Evolutionary conservation across 2,113 vertebrate species (phyloP), one percentile per base, ranked within the genome.

Genomic region (Gorilla gorilla): DNA sequence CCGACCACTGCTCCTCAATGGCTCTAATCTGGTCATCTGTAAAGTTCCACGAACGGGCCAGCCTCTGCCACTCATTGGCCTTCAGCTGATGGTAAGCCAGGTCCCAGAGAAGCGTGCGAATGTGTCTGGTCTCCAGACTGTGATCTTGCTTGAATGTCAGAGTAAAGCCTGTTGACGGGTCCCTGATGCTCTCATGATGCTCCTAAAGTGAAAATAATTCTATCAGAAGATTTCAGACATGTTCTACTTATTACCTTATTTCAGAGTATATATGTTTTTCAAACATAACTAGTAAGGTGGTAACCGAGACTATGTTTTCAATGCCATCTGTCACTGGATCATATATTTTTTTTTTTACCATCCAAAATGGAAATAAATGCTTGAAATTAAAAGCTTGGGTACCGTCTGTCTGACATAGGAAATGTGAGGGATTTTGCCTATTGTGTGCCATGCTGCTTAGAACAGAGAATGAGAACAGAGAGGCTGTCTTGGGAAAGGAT

Each of bases 141-240:
- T 99, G 99, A 98, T 99, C 99, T 91, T 99, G 99, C 98, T 99
- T 99, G 98, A 99, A 99, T 73, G 99, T 99, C 94, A 99, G 93
- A 0, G 98, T 82, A 66, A 96, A 98, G 94, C 98, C 97, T 85
- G 86, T 98, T 97, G 98, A 95, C 85, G 97, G 91, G 6, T 92
- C 98, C 90, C 97, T 97, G 97, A 97, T 95, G 66, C 91, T 97
- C 94, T 97, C 98, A 1, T 96, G 45, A 90, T 98, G 97, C 76
- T 97, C 96, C 99, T 99, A 98, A 97, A 98, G 99, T 98, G 97
- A 96, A 98, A 98, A 98, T 97, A 97, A 97, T 76, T 11, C 8
- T 64, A 10, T 38, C 8, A 57, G 17, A 75, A 35, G n/a, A 89
- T 82, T 78, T 64, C 64, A 73, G 55, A 64, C 23, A 18, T 59